Evolutionary conservation across 2,888 invertebrate species (phyloP).

Genomic region (Drosophila histrio): DNA sequence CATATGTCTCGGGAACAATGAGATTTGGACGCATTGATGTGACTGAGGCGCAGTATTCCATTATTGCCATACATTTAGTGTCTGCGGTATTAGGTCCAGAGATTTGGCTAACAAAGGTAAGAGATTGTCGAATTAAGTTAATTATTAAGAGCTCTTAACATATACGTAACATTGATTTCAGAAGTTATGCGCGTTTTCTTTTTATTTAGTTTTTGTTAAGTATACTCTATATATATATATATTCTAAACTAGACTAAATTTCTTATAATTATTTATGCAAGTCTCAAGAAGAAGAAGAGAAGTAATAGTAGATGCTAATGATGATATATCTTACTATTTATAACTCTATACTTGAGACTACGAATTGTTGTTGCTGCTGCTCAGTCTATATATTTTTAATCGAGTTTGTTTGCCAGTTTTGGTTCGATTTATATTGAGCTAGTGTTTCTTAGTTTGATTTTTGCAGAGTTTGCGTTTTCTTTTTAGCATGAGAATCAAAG

Average conservation of each 20-base stretch:
- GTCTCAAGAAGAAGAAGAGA: conserved; percentile 3
- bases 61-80: conserved; percentile 93
- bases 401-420: conserved; percentile 34
- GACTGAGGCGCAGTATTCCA: conserved; percentile 98
- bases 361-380: background rate
- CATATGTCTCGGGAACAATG: conserved; percentile 98
- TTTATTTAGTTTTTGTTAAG: conserved; percentile 38
- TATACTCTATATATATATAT: too few relatives aligned
- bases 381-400: conserved; percentile 4
- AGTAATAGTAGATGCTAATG: conserved; percentile 12
- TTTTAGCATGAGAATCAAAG: conserved; percentile 31
- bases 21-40: conserved; percentile 97
- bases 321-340: conserved; percentile 6
- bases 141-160: background rate
- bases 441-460: conserved; percentile 16
- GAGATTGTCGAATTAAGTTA: conserved; percentile 18
- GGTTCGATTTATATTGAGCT: conserved; percentile 32
- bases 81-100: conserved; percentile 94
- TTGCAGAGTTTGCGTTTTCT: conserved; percentile 20
- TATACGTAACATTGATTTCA: conserved; percentile 19
- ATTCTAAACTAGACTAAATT: conserved; percentile 6
- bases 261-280: background rate
- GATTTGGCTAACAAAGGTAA: conserved; percentile 93
- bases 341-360: conserved; percentile 9
- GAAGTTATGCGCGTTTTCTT: conserved; percentile 30